Evolutionary conservation across 2,113 vertebrate genomes (phyloP).

Genomic region (Lipotes vexillifer): DNA sequence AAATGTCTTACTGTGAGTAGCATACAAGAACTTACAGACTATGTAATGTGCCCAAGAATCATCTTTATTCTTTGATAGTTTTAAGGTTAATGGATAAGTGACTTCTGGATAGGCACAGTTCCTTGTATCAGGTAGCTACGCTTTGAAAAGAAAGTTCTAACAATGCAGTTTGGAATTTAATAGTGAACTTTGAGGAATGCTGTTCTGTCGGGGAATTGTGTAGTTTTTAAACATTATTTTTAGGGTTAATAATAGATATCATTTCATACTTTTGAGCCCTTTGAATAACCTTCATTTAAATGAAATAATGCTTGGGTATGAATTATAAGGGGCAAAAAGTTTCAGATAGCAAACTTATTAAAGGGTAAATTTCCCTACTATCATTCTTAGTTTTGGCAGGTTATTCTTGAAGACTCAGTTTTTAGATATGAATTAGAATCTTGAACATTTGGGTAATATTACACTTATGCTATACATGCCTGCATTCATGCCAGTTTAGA

Average conservation of each 20-base stretch:
- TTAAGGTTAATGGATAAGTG: background rate
- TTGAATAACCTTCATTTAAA: background rate
- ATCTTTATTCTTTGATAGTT: background rate
- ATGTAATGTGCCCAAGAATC: background rate
- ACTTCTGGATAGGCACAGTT: background rate
- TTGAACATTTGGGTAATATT: background rate
- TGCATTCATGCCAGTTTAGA: background rate
- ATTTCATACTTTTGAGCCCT: background rate
- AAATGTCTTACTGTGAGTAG: constrained; percentile 7
- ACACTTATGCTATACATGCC: background rate
- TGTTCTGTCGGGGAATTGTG: background rate
- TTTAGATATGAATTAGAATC: background rate
- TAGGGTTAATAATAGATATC: background rate
- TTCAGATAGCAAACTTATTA: background rate
- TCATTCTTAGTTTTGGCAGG: background rate
- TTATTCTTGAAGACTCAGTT: background rate
- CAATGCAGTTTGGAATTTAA: constrained; percentile 11
- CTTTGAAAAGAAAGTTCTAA: constrained; percentile 2
- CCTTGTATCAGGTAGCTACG: background rate
- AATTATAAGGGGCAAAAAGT: background rate
- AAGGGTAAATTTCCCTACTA: background rate
- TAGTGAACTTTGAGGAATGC: background rate
- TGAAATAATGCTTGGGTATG: background rate
- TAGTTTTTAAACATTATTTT: background rate
- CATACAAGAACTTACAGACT: background rate